Conservation (phyloP, 2,888 invertebrate species). For the Troides aeacus region DNA sequence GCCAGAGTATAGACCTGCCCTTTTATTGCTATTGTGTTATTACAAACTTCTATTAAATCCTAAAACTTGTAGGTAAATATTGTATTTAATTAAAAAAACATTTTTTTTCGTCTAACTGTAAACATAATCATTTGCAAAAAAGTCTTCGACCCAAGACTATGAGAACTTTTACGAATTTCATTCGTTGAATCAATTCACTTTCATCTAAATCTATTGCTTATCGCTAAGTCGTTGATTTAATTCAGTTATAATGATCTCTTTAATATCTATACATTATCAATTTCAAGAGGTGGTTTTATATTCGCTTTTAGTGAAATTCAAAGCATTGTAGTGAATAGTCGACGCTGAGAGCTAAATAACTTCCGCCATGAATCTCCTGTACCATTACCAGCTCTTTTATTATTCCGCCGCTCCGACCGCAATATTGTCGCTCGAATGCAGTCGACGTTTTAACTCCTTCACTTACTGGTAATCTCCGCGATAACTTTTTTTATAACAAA, state of each 20-base stretch:
- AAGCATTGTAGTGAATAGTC: slow-evolving; percentile 19
- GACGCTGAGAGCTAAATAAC: slow-evolving; percentile 20
- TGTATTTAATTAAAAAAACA: neutral
- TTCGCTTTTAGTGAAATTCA: slow-evolving; percentile 21
- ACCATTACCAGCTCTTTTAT: slow-evolving; percentile 27
- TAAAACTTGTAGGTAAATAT: neutral
- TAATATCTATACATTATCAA: neutral
- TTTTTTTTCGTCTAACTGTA: too few relatives aligned
- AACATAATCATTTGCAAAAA: neutral
- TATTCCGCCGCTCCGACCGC: slow-evolving; percentile 26
- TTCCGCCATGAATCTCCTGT: slow-evolving; percentile 25
- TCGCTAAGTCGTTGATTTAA: neutral
- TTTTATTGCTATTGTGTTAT: neutral
- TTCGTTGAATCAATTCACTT: neutral
- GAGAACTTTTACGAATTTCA: neutral
- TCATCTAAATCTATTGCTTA: neutral
- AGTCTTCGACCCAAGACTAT: neutral
- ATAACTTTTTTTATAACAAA: slow-evolving; percentile 7
- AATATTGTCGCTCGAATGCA: slow-evolving; percentile 24
- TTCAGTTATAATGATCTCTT: neutral
- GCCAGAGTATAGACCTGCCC: neutral
- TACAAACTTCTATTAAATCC: neutral
- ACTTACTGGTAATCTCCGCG: slow-evolving; percentile 13
- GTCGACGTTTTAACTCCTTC: slow-evolving; percentile 22
- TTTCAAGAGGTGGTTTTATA: slow-evolving; percentile 6